Base-by-base conservation (phyloP, 2,113 vertebrate genomes). In the Bufo bufo region DNA sequence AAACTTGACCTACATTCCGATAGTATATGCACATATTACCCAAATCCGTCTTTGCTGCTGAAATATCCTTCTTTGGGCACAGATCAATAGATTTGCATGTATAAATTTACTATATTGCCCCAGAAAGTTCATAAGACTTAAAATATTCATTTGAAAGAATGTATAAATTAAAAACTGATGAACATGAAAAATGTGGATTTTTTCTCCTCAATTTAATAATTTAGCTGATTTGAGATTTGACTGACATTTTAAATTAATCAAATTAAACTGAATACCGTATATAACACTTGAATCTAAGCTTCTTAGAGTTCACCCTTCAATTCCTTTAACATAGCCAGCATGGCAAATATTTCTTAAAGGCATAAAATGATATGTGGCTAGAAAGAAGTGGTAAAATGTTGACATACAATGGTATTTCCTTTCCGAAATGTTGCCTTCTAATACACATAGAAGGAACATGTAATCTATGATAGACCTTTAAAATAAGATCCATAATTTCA, bases 401-500 rank as follows among this genome's bases (percentile, higher is more conserved):
- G 66, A 33, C n/a, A 3, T 80, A 9, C 16, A 16, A 17, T 3
- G 11, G 12, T 56, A 14, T 59, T 56, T 79, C 58, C 20, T 59
- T 80, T 80, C 20, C 6, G 16, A 7, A 56, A 13, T 33, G 19
- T 43, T 63, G 80, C 3, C 17, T 20, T 82, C 13, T 82, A 82
- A 66, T 66, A 82, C 61, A 59, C 6, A 50, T 66, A 52, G 43
- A 65, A 6, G 3, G 12, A 50, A 50, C 45, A 20, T 82, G 20
- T 65, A 65, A 65, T 63, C 10, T 10, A 65, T 43, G 9, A 65
- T 19, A 66, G 33, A 1, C 13, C 43, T 20, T 54, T 82, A 84
- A 84, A 69, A 54, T 19, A 33, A 74, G 9, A 63, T 50, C 50
- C 58, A 77, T 77, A 14, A 59, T 77, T 85, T 43, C 58, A 85